Evolutionary conservation across 92 coral and sea anemone species (phyloP).

Genomic region (Umimayanthus chanpuru): DNA sequence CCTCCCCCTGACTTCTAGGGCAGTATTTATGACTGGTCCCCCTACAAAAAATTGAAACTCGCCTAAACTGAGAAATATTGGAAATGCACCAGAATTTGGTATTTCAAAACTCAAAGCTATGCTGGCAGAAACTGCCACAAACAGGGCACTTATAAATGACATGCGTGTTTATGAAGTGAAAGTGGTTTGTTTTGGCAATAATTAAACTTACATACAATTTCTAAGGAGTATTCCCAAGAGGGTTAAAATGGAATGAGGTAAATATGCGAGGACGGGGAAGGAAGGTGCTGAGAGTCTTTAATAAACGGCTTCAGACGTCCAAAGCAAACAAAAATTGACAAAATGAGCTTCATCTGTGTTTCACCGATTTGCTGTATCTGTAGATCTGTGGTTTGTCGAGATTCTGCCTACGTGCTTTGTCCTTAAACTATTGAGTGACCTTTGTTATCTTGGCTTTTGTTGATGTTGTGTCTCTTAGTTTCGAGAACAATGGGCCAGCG

Average conservation of each 20-base stretch:
- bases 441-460: constrained; percentile 32
- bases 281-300: background rate
- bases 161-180: background rate
- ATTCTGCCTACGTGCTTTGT: background rate
- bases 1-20: no score
- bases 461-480: constrained; percentile 11
- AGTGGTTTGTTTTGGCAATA: background rate
- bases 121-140: background rate
- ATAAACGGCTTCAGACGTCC: background rate
- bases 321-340: background rate
- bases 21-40: no score
- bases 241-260: background rate
- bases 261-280: no score
- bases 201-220: background rate
- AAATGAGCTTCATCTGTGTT: background rate
- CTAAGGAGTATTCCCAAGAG: background rate
- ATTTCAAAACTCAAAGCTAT: no score
- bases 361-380: background rate
- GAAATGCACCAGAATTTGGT: no score
- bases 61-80: no score
- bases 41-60: no score
- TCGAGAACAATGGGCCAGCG: constrained; percentile 30
- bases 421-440: background rate
- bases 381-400: background rate
- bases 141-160: background rate